Evolutionary conservation across 2,797 vertebrate genomes (phyloP), one percentile per base, ranked within the genome.

Genomic region (Hydrophis major): DNA sequence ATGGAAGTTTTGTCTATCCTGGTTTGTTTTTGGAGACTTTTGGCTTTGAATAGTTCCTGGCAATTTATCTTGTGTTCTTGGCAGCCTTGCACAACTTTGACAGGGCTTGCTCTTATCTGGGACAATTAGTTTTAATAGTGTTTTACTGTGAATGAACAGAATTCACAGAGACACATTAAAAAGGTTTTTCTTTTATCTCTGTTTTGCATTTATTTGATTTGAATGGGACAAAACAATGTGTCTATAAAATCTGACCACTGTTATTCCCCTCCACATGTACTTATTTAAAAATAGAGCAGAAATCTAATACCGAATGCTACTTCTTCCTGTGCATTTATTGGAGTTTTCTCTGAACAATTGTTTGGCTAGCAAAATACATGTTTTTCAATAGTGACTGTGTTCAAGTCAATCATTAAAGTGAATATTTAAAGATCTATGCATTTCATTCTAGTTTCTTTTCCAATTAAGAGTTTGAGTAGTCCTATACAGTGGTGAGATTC

Each of bases 401-500:
- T 94, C 69, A 94, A 90, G 42, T 86, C 94, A 59, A 94, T 96
- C 96, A 95, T 61, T 89, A 92, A 94, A 94, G 87, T 0, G 28
- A 96, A 92, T 6, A 86, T 53, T 37, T 66, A 59, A 89, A 74
- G 60, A 60, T 92, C 25, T 4, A 50, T 93, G 88, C 88, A 94
- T 96, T 95, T 94, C 92, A 87, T 95, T 66, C 92, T 59, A 0
- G n/a, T 63, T 90, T 96, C 94, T 37, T 16, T n/a, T 93, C 74
- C 37, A 18, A 89, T 78, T 92, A 47, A 27, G 53, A 95, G 28
- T 55, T 32, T 74, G 89, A 95, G 90, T 93, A 92, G 56, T 56
- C 94, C 55, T 86, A 95, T 86, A 94, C 50, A 53, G 50, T 53
- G 50, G 50, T 53, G 7, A 53, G 50, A 53, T 53, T 53, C 50